These are phyloP conservation scores for Aramus guarauna DNA, from an alignment of 2,113 vertebrate genomes.

Conservation along the genomic window DNA sequence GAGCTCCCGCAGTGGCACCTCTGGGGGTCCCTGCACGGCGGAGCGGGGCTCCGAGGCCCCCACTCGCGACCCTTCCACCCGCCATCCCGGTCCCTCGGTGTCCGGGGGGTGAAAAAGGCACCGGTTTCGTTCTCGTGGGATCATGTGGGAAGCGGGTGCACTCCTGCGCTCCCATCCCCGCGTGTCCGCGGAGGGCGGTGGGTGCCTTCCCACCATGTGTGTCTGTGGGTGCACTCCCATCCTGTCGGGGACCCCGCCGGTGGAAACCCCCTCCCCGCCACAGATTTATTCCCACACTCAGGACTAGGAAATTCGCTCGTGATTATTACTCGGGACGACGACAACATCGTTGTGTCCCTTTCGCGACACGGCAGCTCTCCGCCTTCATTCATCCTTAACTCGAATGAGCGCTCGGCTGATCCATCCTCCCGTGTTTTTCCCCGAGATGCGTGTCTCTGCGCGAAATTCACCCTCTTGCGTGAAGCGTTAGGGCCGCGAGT, in stretches of 20 bases:
- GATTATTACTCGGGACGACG: background rate
- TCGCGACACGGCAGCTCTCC: background rate
- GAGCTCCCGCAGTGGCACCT: background rate
- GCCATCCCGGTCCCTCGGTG: fast-evolving
- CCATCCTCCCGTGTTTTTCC: background rate
- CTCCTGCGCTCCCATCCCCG: background rate
- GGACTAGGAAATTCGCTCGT: background rate
- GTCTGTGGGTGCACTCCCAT: background rate
- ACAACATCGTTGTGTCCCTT: background rate
- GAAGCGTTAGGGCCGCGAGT: background rate
- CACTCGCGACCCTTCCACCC: slow-evolving; percentile 62
- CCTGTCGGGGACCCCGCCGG: too few species aligned
- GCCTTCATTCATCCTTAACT: fast-evolving
- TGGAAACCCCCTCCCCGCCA: background rate
- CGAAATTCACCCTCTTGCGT: background rate
- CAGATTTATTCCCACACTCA: background rate
- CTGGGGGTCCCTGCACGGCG: background rate
- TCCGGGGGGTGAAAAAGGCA: background rate
- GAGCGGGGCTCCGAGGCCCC: slow-evolving; percentile 52
- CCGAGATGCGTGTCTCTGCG: background rate
- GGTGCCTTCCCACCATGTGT: background rate
- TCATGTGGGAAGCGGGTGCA: background rate
- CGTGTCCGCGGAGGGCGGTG: background rate
- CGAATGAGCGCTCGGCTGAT: background rate
- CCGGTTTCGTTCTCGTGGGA: background rate